Evolutionary conservation across 1,140 invertebrate genomes (phyloP), one percentile per base, ranked within the genome.

Genomic region (Globodera rostochiensis): DNA sequence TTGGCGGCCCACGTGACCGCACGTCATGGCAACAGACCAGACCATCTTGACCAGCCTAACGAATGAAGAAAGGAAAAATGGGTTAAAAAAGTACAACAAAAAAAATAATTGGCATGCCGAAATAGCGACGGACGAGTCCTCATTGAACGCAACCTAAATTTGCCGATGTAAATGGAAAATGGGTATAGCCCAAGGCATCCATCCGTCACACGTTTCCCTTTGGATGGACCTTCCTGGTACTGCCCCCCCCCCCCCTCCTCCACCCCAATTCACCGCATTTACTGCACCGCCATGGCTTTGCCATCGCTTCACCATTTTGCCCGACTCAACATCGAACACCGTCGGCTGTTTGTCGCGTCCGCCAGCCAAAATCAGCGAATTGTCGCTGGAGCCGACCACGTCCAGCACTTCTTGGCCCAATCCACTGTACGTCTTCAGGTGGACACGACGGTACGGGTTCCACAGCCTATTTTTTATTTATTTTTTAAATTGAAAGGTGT

Each of bases 241-340:
- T 36, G 36, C 36, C 3, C 36, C 36, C 36, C 36, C 36, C 36
- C 36, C 36, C 36, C 36, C 36, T 36, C 36, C 36, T 36, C 2
- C 36, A 3, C 36, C 36, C 49, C 19, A 73, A 73, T 45, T 66
- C 21, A 81, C 84, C 21, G 84, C 84, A 73, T 85, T 85, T 25
- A 85, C 83, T 15, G 80, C 67, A 6, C 86, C 86, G 25, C 85
- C 85, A 82, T 85, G 84, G 50, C 77, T 85, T 77, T 76, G 50
- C 84, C 84, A 85, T 36, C 84, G 45, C 66, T 87, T 85, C 36
- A 87, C 36, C 80, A 86, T 85, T 84, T 85, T 85, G 9, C 86
- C 86, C n/a, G 80, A 66, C 77, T 85, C 84, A n/a, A 85, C 84
- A 75, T 85, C 86, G 60, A 85, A 85, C 47, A 85, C 79, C 4